Evolutionary conservation across 2,113 vertebrate species (phyloP), one percentile per base, ranked within the genome.

Genomic region (Crotalus viridis): DNA sequence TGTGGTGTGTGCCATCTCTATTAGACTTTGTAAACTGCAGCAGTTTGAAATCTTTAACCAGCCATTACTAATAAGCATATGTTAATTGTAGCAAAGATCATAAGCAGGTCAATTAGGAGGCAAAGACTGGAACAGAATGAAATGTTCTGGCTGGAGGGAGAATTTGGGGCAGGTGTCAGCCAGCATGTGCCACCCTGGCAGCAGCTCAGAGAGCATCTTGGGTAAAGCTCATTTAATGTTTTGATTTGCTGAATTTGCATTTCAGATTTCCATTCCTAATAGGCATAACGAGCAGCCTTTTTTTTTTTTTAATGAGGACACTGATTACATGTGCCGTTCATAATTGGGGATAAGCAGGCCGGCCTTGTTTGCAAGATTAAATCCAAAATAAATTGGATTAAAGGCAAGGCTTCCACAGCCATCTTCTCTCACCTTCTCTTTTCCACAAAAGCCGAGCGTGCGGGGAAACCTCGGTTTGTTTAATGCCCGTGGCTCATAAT

Each of bases 81-180:
- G 98, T 99, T 99, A 99, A 99, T 99, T 98, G 98, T 98, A 98
- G 97, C 97, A 98, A 97, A 99, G 98, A 99, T 99, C 98, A 99
- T 98, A 99, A 98, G 98, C 98, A 97, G 98, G 98, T 99, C 98
- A 98, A 98, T 98, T 98, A 98, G 98, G 97, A 98, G 97, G 98
- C 98, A 98, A 98, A 98, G 98, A 98, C 98, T 98, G 97, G 97
- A 98, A 98, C 98, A 95, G 97, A 98, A 98, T 97, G 97, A 98
- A 98, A 98, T 98, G 98, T 98, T 98, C 97, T 96, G 98, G 98
- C 98, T 98, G 98, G 98, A 98, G 98, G 98, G 98, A 98, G 97
- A 97, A 98, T 98, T 96, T 94, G 95, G 98, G 97, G 98, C 97
- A 98, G 98, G 97, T 98, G 98, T 97, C 91, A 94, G 97, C 97